Base-by-base conservation (phyloP, 2,797 vertebrate genomes). In the Epinephelus malabaricus region DNA sequence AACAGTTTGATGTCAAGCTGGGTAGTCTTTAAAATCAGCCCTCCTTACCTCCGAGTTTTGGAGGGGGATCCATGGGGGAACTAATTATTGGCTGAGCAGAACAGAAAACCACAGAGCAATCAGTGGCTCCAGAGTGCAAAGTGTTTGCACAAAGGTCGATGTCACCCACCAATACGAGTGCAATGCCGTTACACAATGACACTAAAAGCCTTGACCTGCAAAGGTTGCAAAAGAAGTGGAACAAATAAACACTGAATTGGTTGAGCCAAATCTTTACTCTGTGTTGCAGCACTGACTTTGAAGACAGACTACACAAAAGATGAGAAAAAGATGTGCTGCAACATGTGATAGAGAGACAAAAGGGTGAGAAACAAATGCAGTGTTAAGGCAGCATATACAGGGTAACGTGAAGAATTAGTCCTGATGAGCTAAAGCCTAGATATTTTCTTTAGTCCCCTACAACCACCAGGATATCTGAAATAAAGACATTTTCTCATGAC, bases 41-140 rank as follows among this genome's bases (percentile, higher is more conserved):
- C 62, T 80, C 55, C 56, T 73, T 78, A 70, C 50, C 70, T 59
- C 27, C 11, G 67, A 47, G 43, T 73, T 43, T 61, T 71, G 64
- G 53, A 66, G 50, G 19, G 60, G 34, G 63, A 69, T 61, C 63
- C 82, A 82, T 76, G 27, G 75, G 79, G 84, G 72, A 79, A 88
- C 83, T 90, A 92, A 92, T 90, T 89, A 90, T 66, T 84, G 87
- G 50, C 76, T 81, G 67, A 75, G 77, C 43, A 65, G 49, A 88
- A 88, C 56, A 74, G 79, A 78, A 80, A 79, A 65, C 49, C 75
- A 75, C 43, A 66, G 71, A 69, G 53, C 60, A 88, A 78, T 84
- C 84, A 73, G 77, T 68, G 68, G 65, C 15, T 83, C 18, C 60
- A 64, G 47, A 79, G 78, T 53, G 30, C 55, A 68, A 43, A 43